Conservation (phyloP, 2,888 invertebrate genomes). For the Rhyacophila evoluta region DNA sequence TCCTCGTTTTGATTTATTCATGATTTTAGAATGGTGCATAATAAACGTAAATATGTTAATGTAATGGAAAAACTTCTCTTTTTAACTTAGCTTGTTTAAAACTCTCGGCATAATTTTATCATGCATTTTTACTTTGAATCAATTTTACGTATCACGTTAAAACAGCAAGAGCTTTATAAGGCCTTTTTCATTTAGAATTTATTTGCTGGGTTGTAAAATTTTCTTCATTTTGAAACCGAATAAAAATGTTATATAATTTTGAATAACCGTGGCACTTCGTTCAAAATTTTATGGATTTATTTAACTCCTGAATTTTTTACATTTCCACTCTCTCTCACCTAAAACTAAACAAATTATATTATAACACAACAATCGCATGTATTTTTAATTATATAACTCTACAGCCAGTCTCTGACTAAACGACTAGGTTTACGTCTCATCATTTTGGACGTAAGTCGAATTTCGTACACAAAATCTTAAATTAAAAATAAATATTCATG, state of each 20-base stretch:
- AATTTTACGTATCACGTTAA: slow-evolving; percentile 11
- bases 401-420: too few relatives aligned
- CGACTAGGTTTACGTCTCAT: too few relatives aligned
- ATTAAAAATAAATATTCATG: too few relatives aligned
- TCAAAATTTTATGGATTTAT: too few relatives aligned
- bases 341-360: too few relatives aligned
- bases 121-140: slow-evolving; percentile 23
- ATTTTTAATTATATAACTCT: too few relatives aligned
- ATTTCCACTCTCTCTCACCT: too few relatives aligned
- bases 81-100: slow-evolving; percentile 28
- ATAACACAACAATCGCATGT: too few relatives aligned
- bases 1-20: slow-evolving; percentile 44
- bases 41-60: slow-evolving; percentile 50
- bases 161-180: neutral
- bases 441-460: too few relatives aligned
- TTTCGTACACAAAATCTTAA: too few relatives aligned
- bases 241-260: slow-evolving; percentile 10
- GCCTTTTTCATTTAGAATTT: slow-evolving; percentile 21
- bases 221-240: neutral
- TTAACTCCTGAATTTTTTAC: too few relatives aligned
- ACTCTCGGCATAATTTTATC: slow-evolving; percentile 23
- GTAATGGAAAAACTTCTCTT: slow-evolving; percentile 38
- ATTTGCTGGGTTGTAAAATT: slow-evolving; percentile 4
- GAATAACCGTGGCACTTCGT: neutral
- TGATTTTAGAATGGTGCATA: slow-evolving; percentile 41